phyloP scores from a whole-genome alignment of 2,888 invertebrate species.

The Thumatha senex region DNA sequence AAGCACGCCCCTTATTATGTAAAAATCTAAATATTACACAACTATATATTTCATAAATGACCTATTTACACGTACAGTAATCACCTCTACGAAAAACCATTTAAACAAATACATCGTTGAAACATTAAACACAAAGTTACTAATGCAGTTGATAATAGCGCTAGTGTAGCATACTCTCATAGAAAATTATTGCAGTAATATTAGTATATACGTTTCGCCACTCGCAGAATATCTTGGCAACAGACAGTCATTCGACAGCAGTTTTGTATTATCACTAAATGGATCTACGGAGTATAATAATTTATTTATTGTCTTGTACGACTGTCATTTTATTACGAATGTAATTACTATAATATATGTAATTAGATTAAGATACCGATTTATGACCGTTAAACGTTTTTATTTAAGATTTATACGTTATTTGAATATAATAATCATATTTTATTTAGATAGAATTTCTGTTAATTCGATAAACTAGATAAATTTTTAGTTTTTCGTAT shows the following conservation, averaged over 20 bases:
- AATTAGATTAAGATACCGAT: constrained; percentile 44
- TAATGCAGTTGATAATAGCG: constrained; percentile 12
- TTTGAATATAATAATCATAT: constrained; percentile 12
- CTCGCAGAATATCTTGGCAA: constrained; percentile 20
- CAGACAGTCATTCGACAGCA: constrained; percentile 28
- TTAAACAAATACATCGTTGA: constrained; percentile 33
- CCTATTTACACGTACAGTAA: constrained; percentile 28
- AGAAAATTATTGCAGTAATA: background rate
- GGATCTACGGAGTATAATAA: constrained; percentile 38
- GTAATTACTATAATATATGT: constrained; percentile 44
- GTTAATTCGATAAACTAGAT: too few relatives aligned
- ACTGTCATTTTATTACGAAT: constrained; percentile 35
- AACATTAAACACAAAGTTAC: constrained; percentile 24
- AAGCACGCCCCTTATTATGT: constrained; percentile 12
- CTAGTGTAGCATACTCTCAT: constrained; percentile 6
- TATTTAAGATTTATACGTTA: constrained; percentile 39
- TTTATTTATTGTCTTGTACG: constrained; percentile 43
- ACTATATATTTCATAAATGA: constrained; percentile 23
- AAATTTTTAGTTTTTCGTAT: too few relatives aligned
- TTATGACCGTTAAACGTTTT: constrained; percentile 34
- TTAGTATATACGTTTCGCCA: constrained; percentile 12
- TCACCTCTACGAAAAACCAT: constrained; percentile 28
- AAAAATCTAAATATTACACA: constrained; percentile 22
- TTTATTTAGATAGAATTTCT: too few relatives aligned
- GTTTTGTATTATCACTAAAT: constrained; percentile 40